Evolutionary conservation across 2,888 invertebrate species (phyloP), one percentile per base, ranked within the genome.

Genomic region (Laothoe populi): DNA sequence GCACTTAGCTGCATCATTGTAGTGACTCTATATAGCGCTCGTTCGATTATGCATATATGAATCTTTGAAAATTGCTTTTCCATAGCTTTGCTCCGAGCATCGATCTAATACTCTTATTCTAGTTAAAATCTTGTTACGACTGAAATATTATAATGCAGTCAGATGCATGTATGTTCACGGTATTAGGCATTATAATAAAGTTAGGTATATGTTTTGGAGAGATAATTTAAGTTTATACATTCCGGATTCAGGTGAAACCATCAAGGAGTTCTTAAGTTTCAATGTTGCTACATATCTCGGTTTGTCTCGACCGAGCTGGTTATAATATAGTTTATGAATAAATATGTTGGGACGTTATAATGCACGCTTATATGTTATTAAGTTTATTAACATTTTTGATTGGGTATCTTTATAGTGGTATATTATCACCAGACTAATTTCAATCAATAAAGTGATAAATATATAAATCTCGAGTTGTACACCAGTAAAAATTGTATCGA

Each of bases 211-310:
- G 5, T 53, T 53, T 35, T 26, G 26, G 31, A 0, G 11, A 31
- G 16, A 19, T 53, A 53, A 31, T 53, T 82, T 86, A 85, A 84
- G 81, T 88, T 87, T 84, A 81, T 87, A 89, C 90, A 90, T 90
- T 89, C 90, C 90, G 86, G 81, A 72, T 77, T 78, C 78, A 70
- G 72, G 74, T 76, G 74, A 42, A 4, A 42, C 53, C 16, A 19
- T 21, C 26, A 19, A 42, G 19, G 53, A 60, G 42, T 31, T 24
- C 26, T 42, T 42, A 19, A 60, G 11, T 42, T 60, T 21, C 26
- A 40, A 42, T 42, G n/a, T 44, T 7, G 5, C 5, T 16, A 44
- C 16, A 44, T 44, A 44, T 44, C 24, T 46, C 21, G 4, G 23
- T 2, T 46, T 31, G 2, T 23, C 24, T 3, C 13, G 1, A 11